These are phyloP conservation scores for Maconellicoccus hirsutus DNA, from an alignment of 1,140 invertebrate genomes.

Conservation along the genomic window DNA sequence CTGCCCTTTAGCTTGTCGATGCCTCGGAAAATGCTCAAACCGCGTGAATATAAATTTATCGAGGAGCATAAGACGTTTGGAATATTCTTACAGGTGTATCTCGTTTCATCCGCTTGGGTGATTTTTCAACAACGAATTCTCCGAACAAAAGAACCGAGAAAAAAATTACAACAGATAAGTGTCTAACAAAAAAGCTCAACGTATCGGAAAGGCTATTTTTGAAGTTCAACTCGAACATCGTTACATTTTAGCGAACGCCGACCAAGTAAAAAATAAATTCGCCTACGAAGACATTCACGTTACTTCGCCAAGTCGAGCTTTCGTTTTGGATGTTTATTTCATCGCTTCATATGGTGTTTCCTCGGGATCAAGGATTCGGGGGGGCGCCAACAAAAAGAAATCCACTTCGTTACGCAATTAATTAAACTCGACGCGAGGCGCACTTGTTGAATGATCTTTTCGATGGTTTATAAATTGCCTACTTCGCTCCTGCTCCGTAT, in stretches of 20 bases:
- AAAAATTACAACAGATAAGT: conserved; percentile 5
- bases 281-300: neutral
- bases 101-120: neutral
- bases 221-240: neutral
- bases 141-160: neutral
- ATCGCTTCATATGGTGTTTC: neutral
- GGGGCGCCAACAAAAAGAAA: neutral
- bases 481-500: neutral
- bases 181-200: conserved; percentile 8
- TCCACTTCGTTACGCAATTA: neutral
- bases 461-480: neutral
- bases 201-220: conserved; percentile 3
- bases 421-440: neutral
- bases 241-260: neutral
- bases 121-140: neutral
- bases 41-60: too few species aligned
- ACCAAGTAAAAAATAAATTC: neutral
- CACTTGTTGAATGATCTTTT: neutral
- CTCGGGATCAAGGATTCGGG: too few species aligned
- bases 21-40: too few species aligned
- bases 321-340: too few species aligned
- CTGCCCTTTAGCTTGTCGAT: too few species aligned
- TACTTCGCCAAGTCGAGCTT: neutral
- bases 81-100: neutral
- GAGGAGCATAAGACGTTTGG: too few species aligned